Evolutionary conservation across 2,113 vertebrate species (phyloP), one percentile per base, ranked within the genome.

Genomic region (Scolopax mira): DNA sequence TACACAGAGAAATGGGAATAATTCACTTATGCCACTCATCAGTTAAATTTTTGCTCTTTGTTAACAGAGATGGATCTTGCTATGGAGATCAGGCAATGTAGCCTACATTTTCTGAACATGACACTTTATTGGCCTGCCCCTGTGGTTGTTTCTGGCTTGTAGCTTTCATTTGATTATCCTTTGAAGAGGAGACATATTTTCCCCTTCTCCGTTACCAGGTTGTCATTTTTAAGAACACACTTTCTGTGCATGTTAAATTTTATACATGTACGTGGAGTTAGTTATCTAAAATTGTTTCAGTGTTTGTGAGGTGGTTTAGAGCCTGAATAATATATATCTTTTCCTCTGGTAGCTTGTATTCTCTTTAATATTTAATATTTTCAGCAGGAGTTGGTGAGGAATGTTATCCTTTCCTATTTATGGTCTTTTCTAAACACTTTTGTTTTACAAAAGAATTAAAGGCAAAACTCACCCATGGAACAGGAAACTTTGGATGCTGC

Each of bases 221-320:
- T 88, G 67, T 92, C 67, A 92, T 92, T 94, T 90, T 92, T 83
- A 93, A 90, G 88, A 92, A 79, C 24, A 21, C 88, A 61, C 24
- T 90, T 94, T 78, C 91, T 91, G 65, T 71, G 48, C 65, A 42
- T 84, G 57, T 85, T 96, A 79, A 71, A 81, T 95, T 91, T 95
- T 95, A 74, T 93, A 89, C 65, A 67, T 25, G 49, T 65, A 70
- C 46, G 35, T 69, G 41, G 71, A 88, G 37, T 85, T 91, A 73
- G 62, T 88, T 90, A 93, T 58, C 49, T 95, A 82, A 58, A 88
- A 85, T 85, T 77, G 74, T 79, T 91, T 88, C 73, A 90, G 62
- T 85, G 44, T 93, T 91, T 79, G 73, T 7, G 8, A 85, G 52
- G 41, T 84, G 65, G 9, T 71, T 79, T 64, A 48, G 52, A 87